phyloP scores from a whole-genome alignment of 2,113 vertebrate genomes.

The Engystomops pustulosus region DNA sequence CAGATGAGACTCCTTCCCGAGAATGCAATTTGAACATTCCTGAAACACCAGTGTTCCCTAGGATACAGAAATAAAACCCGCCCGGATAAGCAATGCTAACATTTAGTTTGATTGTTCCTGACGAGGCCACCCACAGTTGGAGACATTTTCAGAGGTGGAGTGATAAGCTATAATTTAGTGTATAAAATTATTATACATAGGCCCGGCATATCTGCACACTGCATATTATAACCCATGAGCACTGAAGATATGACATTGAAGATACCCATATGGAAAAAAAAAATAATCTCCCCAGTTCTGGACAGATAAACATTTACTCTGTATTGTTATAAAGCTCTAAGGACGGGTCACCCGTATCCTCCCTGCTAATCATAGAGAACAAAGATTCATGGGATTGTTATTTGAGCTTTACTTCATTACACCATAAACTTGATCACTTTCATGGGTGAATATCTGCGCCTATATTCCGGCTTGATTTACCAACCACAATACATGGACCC shows the following conservation, averaged over 20 bases:
- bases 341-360: too few species aligned
- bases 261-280: too few species aligned
- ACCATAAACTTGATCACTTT: too few species aligned
- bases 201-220: not conserved
- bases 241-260: not conserved
- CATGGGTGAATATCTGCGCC: too few species aligned
- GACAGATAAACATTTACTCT: too few species aligned
- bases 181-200: not conserved
- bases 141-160: not conserved
- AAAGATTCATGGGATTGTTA: too few species aligned
- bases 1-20: conserved; percentile 81
- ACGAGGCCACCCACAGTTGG: conserved; percentile 2
- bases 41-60: conserved; percentile 87
- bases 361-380: too few species aligned
- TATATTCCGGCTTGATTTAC: too few species aligned
- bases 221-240: not conserved
- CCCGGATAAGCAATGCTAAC: conserved; percentile 63
- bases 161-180: conserved; percentile 4
- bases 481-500: too few species aligned
- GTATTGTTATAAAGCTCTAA: too few species aligned
- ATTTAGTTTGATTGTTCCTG: conserved; percentile 17
- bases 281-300: too few species aligned
- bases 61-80: conserved; percentile 69
- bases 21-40: conserved; percentile 80
- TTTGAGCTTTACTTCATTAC: too few species aligned